phyloP scores from a whole-genome alignment of 2,113 vertebrate genomes.

The Tragelaphus scriptus region DNA sequence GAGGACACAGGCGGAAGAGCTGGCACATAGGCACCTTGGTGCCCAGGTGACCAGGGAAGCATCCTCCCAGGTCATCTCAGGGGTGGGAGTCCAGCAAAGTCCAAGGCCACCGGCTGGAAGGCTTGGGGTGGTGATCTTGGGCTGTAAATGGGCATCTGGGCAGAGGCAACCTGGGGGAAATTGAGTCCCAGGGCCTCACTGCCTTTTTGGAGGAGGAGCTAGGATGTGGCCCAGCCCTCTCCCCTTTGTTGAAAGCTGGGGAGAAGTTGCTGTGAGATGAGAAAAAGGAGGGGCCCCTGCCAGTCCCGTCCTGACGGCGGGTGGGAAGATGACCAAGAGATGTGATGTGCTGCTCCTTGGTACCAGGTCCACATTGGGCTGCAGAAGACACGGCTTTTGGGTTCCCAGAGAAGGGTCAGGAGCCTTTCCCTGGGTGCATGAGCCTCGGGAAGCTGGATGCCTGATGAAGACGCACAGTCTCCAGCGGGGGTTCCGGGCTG shows the following conservation, averaged over 20 bases:
- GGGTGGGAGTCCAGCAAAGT: neutral
- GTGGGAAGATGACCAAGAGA: neutral
- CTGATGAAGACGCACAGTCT: neutral
- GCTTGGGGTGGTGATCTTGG: neutral
- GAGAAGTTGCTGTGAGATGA: conserved; percentile 3
- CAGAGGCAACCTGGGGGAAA: neutral
- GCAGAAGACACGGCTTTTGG: neutral
- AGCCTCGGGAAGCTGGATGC: neutral
- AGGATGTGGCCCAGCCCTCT: neutral
- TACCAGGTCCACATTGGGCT: neutral
- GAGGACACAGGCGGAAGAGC: neutral
- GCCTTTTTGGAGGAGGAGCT: neutral
- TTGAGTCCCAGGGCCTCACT: neutral
- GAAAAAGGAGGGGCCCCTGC: neutral
- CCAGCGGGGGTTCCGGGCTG: neutral
- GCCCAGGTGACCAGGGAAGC: neutral
- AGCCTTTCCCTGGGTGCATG: neutral
- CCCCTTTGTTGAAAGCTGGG: neutral
- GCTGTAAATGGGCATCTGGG: neutral
- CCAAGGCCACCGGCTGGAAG: neutral
- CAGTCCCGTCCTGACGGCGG: neutral
- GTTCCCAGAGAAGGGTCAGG: neutral
- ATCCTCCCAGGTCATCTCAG: neutral
- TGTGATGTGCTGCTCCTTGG: neutral
- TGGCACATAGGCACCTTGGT: neutral